Base-by-base conservation (phyloP, 2,113 vertebrate genomes). In the Solea solea region DNA sequence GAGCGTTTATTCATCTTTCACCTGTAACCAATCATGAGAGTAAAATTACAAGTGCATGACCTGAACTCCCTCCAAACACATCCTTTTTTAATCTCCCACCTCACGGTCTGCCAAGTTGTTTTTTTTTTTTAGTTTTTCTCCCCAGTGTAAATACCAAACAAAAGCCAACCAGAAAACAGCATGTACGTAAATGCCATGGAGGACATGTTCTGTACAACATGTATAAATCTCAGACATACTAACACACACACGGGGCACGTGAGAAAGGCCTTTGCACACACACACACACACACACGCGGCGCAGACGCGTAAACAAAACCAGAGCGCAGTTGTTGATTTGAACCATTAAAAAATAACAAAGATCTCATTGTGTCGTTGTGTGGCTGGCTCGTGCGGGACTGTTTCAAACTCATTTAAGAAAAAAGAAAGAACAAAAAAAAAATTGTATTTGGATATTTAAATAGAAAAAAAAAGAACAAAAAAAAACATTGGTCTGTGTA, bases 91-190 rank as follows among this genome's bases (percentile, higher is more conserved):
- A 83, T 73, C 68, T 65, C 74, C 80, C 78, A 77, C 76, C 77
- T 76, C 76, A 83, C 72, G 46, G 90, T 81, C 76, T 78, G 83
- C 83, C 87, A 86, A 88, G 78, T 64, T n/a, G n/a, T 83, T 72
- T 69, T 28, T 25, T 69, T 21, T 21, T 21, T 21, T 21, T 21
- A 21, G 21, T 21, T 21, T 21, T 21, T 21, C 21, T 21, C 21
- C 81, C 86, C 89, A 93, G 90, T 96, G 95, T 96, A 96, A 95
- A 97, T 96, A 96, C 48, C 78, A 87, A 69, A 77, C 10, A 7
- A 67, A 63, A 71, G 46, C 46, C 8, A 12, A 65, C 28, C 76
- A 64, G 81, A 94, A 93, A 67, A 83, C 51, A 93, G 92, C 74
- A 83, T 93, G 93, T n/a, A n/a, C n/a, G n/a, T 94, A 92, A 95